These are phyloP conservation scores for Saimiri boliviensis DNA, from an alignment of 2,113 vertebrate genomes.

Conservation along the genomic window DNA sequence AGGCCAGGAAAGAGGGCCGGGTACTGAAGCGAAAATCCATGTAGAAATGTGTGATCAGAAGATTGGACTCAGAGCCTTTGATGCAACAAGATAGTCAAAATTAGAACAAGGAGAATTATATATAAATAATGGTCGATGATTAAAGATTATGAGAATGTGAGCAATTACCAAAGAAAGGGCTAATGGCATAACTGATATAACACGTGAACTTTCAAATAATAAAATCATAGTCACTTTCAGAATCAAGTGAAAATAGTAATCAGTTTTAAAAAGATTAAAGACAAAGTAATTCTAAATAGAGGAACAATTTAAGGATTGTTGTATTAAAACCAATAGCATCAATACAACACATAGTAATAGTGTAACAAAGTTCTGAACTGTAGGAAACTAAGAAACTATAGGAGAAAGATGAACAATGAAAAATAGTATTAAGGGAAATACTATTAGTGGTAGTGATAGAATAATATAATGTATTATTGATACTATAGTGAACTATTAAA, in stretches of 20 bases:
- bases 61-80: not conserved
- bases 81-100: not conserved
- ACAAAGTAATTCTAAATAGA: conserved; percentile 5
- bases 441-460: not conserved
- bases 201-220: not conserved
- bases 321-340: not conserved
- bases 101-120: not conserved
- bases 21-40: not conserved
- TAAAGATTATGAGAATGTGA: not conserved
- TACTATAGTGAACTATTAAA: conserved; percentile 20
- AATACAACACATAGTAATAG: not conserved
- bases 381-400: not conserved
- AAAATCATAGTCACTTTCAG: conserved; percentile 16
- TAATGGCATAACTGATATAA: not conserved
- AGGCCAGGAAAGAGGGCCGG: not conserved
- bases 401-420: conserved; percentile 23
- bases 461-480: not conserved
- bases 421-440: conserved; percentile 43
- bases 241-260: conserved; percentile 40
- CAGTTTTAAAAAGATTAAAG: conserved; percentile 6
- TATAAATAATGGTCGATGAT: not conserved
- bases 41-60: not conserved
- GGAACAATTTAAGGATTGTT: not conserved
- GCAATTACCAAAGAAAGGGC: not conserved
- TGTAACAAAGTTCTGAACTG: not conserved